Conservation (phyloP, 2,888 invertebrate genomes). For the Caenorhabditis virilis region DNA sequence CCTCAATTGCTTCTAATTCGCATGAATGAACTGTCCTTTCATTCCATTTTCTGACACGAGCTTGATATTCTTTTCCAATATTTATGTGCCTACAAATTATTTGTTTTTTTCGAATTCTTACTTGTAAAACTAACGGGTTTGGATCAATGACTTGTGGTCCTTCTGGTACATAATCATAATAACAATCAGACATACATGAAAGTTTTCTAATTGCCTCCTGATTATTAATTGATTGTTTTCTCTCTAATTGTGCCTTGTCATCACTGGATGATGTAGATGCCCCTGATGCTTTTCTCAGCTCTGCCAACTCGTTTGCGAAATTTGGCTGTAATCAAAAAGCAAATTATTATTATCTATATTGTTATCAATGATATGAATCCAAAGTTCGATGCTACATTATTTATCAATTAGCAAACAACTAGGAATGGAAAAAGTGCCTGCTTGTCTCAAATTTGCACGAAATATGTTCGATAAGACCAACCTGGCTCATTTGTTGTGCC, state of each 20-base stretch:
- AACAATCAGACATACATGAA: conserved; percentile 41
- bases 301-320: conserved; percentile 57
- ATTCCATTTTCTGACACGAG: conserved; percentile 65
- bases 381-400: too few relatives aligned
- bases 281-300: conserved; percentile 62
- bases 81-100: conserved; percentile 46
- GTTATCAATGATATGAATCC: too few relatives aligned
- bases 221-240: conserved; percentile 25
- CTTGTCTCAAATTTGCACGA: too few relatives aligned
- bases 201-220: conserved; percentile 27
- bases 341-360: too few relatives aligned
- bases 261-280: conserved; percentile 51
- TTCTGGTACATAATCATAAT: conserved; percentile 36
- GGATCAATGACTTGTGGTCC: conserved; percentile 36
- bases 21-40: conserved; percentile 54
- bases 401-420: too few relatives aligned
- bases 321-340: conserved; percentile 15
- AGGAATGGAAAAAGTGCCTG: too few relatives aligned
- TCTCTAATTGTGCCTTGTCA: conserved; percentile 14
- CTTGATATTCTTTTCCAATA: conserved; percentile 56
- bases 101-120: neutral
- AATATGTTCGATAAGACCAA: too few relatives aligned
- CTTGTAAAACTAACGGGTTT: conserved; percentile 36
- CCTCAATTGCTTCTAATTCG: conserved; percentile 58
- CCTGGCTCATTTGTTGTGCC: conserved; percentile 24